Percentiles rank a stretch among this genome's conserved stretches.
Evolutionary conservation across 2,797 vertebrate genomes (phyloP).

Genomic region (Pipistrellus pipistrellus): DNA sequence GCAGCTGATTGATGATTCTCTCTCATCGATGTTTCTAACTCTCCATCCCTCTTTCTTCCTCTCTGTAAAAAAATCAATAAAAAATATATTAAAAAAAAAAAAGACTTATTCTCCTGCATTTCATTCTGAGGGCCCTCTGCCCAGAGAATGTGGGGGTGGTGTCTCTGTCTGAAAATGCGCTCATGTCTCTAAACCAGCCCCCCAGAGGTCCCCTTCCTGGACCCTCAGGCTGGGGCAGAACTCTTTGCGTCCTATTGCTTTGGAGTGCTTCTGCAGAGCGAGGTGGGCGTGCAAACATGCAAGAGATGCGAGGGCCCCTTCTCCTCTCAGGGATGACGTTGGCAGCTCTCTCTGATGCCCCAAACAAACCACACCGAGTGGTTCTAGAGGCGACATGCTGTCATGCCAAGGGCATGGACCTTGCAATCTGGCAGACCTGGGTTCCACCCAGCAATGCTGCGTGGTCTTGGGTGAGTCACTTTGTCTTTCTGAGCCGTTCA

Average conservation of each 20-base stretch:
- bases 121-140: not conserved
- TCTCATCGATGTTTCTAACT: too few relatives aligned
- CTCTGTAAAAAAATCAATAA: too few relatives aligned
- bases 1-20: too few relatives aligned
- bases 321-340: not conserved
- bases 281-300: accelerated
- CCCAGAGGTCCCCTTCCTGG: too few relatives aligned
- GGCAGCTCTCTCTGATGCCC: not conserved
- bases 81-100: too few relatives aligned
- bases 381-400: not conserved
- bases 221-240: not conserved
- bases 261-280: not conserved
- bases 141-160: not conserved
- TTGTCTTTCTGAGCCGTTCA: not conserved
- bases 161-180: not conserved
- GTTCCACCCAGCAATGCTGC: not conserved
- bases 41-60: too few relatives aligned
- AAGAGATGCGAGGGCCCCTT: not conserved
- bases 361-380: not conserved
- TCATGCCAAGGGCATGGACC: not conserved
- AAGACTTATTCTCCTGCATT: not conserved
- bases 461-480: not conserved
- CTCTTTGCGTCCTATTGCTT: not conserved
- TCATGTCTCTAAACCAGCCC: not conserved
- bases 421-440: not conserved